These are phyloP conservation scores for Gavialis gangeticus DNA, from an alignment of 2,113 vertebrate species.

Conservation along the genomic window DNA sequence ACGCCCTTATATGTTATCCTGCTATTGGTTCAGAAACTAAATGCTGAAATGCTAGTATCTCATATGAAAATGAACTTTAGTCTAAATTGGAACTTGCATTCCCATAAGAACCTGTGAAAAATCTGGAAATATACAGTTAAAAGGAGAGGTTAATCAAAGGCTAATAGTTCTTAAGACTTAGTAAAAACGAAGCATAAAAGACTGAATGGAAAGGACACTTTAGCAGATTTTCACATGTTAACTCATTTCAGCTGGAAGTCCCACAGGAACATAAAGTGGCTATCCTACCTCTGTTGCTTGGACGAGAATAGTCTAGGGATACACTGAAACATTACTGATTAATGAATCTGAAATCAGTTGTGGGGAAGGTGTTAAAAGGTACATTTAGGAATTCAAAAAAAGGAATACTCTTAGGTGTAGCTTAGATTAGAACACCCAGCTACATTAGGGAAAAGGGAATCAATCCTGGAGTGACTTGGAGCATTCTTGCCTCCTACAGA, in stretches of 20 bases:
- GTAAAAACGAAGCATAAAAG: not conserved
- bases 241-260: constrained; percentile 34
- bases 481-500: not conserved
- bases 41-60: constrained; percentile 1
- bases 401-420: not conserved
- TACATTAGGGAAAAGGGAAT: not conserved
- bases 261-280: constrained; percentile 33
- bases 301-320: constrained; percentile 25
- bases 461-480: not conserved
- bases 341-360: constrained; percentile 23
- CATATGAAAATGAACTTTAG: constrained; percentile 20
- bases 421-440: not conserved
- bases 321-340: constrained; percentile 4
- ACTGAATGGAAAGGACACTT: not conserved
- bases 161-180: constrained; percentile 13
- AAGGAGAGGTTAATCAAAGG: not conserved
- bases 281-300: not conserved
- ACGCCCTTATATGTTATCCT: not conserved
- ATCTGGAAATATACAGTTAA: constrained; percentile 41
- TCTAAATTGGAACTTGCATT: constrained; percentile 7
- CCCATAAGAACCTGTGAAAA: not conserved
- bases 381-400: constrained; percentile 41
- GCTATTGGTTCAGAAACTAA: not conserved
- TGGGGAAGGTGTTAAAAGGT: constrained; percentile 29
- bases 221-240: constrained; percentile 9